These are phyloP conservation scores for Camponotus floridanus DNA, from an alignment of 1,140 invertebrate species.

Conservation along the genomic window DNA sequence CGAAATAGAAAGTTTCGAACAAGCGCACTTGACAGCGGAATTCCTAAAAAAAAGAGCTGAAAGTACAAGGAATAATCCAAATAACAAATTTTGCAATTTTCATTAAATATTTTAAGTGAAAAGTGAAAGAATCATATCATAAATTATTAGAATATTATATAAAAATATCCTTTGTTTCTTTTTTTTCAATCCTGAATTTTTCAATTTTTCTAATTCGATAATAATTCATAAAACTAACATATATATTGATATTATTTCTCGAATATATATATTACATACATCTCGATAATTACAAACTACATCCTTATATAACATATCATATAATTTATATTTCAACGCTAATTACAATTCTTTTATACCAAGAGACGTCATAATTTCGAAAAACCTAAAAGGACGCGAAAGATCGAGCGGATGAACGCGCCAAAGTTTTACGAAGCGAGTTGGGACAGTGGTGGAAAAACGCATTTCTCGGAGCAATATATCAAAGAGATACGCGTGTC, in stretches of 20 bases:
- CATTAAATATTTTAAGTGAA: neutral
- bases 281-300: neutral
- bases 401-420: conserved; percentile 65
- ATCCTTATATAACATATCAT: neutral
- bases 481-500: conserved; percentile 77
- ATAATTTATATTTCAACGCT: neutral
- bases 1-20: neutral
- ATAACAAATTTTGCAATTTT: neutral
- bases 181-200: no score
- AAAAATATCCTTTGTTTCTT: neutral
- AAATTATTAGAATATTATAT: neutral
- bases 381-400: conserved; percentile 42
- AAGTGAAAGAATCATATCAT: no score
- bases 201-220: no score
- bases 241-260: neutral
- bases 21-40: neutral
- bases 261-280: neutral
- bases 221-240: no score
- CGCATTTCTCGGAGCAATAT: conserved; percentile 70
- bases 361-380: conserved; percentile 53
- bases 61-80: neutral
- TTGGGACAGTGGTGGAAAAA: conserved; percentile 48
- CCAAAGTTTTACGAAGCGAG: conserved; percentile 59
- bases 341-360: neutral
- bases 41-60: neutral